Evolutionary conservation across 2,113 vertebrate species (phyloP), one percentile per base, ranked within the genome.

Genomic region (Triplophysa dalaica): DNA sequence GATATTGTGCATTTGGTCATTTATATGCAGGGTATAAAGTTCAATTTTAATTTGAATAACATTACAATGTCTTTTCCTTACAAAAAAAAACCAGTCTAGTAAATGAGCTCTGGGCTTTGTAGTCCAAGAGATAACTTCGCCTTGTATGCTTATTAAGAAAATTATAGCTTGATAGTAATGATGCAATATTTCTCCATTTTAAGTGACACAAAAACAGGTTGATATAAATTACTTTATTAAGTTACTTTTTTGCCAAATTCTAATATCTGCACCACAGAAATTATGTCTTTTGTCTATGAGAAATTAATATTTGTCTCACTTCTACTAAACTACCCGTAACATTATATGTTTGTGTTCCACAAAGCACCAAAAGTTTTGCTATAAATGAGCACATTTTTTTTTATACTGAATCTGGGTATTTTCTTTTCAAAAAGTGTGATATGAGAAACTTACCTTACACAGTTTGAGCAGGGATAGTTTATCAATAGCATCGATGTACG

Each of bases 231-330:
- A 61, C 43, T 61, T 45, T 6, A 22, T 19, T 12, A 21, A 75
- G 74, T 76, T 76, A 76, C 45, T 8, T 75, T 75, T 74, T 80
- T 67, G 73, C 73, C 50, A 83, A 83, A 80, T 80, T 81, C 2
- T 50, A 62, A 77, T 74, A 63, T 75, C 64, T 45, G 50, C 78
- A 81, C 79, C 83, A 84, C 81, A 78, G 74, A 74, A 45, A 66
- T 72, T 22, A 70, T 66, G 62, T 76, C 0, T 41, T 43, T 78
- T 78, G 62, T 73, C 61, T 41, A 64, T 14, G 1, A 64, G 26
- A 62, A 70, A 61, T 38, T 1, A 26, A 64, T 54, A 24, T 26
- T 65, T 56, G 75, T 73, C 78, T 78, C 56, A 78, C 33, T 38
- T 81, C 41, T 70, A 74, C 38, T 65, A 24, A 24, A 24, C 24